These are phyloP conservation scores for Torymus aiolomorphi DNA, from an alignment of 2,888 invertebrate genomes.

Conservation along the genomic window DNA sequence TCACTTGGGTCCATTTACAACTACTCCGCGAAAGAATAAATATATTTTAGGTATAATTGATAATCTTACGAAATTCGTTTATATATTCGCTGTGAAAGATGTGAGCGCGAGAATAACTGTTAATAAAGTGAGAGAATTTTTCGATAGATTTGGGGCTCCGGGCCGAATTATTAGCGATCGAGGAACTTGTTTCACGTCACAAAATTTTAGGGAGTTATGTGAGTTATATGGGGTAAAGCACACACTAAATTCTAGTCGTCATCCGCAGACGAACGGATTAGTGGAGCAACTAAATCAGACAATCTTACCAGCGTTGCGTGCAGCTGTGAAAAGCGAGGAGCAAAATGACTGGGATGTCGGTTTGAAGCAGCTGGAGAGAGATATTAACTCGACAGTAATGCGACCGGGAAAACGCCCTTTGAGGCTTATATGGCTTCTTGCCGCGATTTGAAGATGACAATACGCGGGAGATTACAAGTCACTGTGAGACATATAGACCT, in stretches of 20 bases:
- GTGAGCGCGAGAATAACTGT: not conserved
- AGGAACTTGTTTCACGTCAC: conserved; percentile 56
- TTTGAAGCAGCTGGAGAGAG: conserved; percentile 4
- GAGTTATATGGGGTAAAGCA: no score
- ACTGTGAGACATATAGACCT: not conserved
- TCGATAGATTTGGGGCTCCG: conserved; percentile 54
- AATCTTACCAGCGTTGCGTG: conserved; percentile 20
- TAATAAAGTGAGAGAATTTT: conserved; percentile 32
- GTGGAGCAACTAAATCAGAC: conserved; percentile 45
- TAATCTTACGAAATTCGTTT: conserved; percentile 3
- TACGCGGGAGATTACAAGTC: not conserved
- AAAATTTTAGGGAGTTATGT: conserved; percentile 54
- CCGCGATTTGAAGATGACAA: not conserved
- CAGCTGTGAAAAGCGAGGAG: not conserved
- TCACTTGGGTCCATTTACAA: conserved; percentile 57
- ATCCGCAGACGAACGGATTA: conserved; percentile 51
- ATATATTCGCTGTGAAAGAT: conserved; percentile 6
- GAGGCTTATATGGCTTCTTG: not conserved
- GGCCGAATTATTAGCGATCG: conserved; percentile 53
- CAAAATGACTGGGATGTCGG: not conserved
- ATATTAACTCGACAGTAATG: not conserved
- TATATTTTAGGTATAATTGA: conserved; percentile 54
- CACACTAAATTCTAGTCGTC: no score
- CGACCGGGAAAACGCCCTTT: not conserved
- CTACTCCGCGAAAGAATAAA: conserved; percentile 45